Conservation (phyloP, 2,113 vertebrate genomes). For the Acanthisitta chloris region DNA sequence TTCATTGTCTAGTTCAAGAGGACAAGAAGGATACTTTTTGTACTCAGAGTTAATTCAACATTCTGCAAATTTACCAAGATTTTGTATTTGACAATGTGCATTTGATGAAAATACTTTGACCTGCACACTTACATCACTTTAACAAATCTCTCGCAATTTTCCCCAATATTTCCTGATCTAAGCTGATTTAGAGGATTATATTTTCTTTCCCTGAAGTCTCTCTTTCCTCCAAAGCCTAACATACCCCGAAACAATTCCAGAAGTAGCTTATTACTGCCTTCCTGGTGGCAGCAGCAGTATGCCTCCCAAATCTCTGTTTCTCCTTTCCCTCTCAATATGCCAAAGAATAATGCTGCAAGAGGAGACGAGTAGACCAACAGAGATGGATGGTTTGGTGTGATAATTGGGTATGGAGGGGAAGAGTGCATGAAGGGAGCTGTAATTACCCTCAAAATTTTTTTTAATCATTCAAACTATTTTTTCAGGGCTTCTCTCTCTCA, state of each 20-base stretch:
- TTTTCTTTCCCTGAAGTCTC: neutral
- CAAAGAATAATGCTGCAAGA: neutral
- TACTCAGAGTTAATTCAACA: neutral
- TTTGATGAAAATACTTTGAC: neutral
- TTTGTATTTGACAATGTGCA: neutral
- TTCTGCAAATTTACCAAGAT: neutral
- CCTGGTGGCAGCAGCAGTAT: accelerated
- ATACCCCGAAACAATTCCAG: neutral
- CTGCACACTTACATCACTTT: neutral
- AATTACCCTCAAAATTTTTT: neutral
- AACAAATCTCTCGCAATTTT: neutral
- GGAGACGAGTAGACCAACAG: neutral
- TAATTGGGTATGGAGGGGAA: neutral
- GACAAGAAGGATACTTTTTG: neutral
- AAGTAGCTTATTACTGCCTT: neutral
- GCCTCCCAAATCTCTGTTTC: neutral
- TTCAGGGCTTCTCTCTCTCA: neutral
- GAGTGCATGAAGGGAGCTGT: neutral
- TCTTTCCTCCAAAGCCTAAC: neutral
- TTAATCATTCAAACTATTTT: neutral
- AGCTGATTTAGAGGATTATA: neutral
- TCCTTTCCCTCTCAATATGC: neutral
- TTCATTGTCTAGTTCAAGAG: neutral
- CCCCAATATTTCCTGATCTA: neutral
- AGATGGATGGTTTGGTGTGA: neutral